Evolutionary conservation across 2,797 vertebrate genomes (phyloP), one percentile per base, ranked within the genome.

Genomic region (Anabacerthia variegaticeps): DNA sequence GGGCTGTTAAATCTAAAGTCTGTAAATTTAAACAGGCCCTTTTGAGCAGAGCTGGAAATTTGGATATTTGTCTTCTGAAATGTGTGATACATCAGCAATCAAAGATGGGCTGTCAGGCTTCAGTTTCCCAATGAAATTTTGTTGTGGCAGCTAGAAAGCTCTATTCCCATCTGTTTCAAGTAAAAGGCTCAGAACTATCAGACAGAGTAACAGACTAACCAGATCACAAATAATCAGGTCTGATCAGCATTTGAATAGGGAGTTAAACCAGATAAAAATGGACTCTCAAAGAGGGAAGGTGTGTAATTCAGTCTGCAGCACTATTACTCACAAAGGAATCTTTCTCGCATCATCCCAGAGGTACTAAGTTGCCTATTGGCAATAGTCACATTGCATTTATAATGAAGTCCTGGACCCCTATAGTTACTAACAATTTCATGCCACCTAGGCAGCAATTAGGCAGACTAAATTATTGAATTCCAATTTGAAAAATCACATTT

Each of bases 401-500:
- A 72, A 89, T 62, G 30, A 93, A 21, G 10, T 78, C 79, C 78
- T 83, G 43, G 77, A 39, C 8, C 24, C 16, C n/a, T 67, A 3
- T 36, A 76, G n/a, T 78, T 75, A 93, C 27, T 18, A 62, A 83
- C 81, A 91, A 66, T 30, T 58, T 62, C 24, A 21, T 12, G 8
- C 30, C 76, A 83, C 37, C 41, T 37, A 69, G 20, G 52, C 30
- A 65, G 68, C 66, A 89, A 80, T 92, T 85, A 80, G 17, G 7
- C 41, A 75, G 43, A 68, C 13, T 75, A 62, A 39, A 77, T 55
- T 18, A 91, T 3, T 17, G 14, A 80, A 89, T 93, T 89, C 93
- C 89, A 83, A 37, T 72, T 26, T 22, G 72, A 85, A 94, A 93
- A 85, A 85, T 88, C 79, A 71, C 26, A 41, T 75, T 89, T 85